Evolutionary conservation across 2,113 vertebrate genomes (phyloP), one percentile per base, ranked within the genome.

Genomic region (Raja brachyura): DNA sequence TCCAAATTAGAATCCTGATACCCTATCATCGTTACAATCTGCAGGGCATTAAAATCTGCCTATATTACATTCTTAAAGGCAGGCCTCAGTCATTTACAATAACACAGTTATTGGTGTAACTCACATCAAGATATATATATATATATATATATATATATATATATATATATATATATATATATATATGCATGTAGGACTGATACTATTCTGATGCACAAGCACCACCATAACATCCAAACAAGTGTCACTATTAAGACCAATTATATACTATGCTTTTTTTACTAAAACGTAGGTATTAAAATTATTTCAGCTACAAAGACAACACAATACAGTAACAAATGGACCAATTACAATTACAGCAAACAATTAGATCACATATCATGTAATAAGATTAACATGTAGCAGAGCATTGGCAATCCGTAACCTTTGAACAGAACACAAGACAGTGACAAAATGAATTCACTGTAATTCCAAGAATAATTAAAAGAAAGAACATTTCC

Each of bases 401-500:
- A 63, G 59, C 59, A 66, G 59, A 66, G 83, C 59, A 31, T 7
- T n/a, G 28, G n/a, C 59, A 66, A 31, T 31, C 16, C 63, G 66
- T 39, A 68, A 16, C 86, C 6, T 70, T 94, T 94, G 94, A 77
- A 93, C 93, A 66, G 59, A 79, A 93, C 90, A 0, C 75, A 61
- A 59, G 93, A 25, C 39, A 63, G 63, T 86, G 22, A 63, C 59
- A 88, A 88, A n/a, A 63, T 31, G 28, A 14, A 31, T n/a, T 28
- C 56, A 63, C 59, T 59, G n/a, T 63, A 13, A 31, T 86, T 25
- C 59, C 28, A 63, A 3, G 28, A 79, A 86, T 11, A 86, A 85
- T 61, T 22, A 54, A 11, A 31, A 25, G 28, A 8, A 39, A 31
- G 13, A 48, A 78, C 61, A 93, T 39, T 79, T 93, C 25, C 97